A percentile compares a stretch with the other conserved stretches of the same genome.
Conservation (phyloP, 2,888 invertebrate genomes). For the Anarsia innoxiella region DNA sequence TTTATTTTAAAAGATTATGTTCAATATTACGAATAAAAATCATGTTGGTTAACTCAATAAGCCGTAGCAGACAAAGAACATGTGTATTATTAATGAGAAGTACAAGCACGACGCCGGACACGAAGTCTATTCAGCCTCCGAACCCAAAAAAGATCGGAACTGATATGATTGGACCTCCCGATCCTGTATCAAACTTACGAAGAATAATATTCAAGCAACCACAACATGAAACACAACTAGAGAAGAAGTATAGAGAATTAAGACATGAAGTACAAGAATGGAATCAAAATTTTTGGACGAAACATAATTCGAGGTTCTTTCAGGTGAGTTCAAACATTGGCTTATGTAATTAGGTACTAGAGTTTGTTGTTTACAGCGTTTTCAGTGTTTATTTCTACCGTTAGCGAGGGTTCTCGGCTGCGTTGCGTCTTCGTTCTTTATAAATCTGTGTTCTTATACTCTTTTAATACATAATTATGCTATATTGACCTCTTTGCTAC, state of each 20-base stretch:
- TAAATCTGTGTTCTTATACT: no score
- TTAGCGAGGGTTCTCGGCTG: no score
- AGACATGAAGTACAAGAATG: slow-evolving; percentile 84
- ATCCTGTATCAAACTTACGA: slow-evolving; percentile 86
- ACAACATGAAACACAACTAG: slow-evolving; percentile 78
- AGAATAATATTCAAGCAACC: slow-evolving; percentile 80
- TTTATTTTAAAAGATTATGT: no score
- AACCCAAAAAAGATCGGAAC: slow-evolving; percentile 52
- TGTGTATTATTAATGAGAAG: slow-evolving; percentile 22
- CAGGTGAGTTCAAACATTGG: slow-evolving; percentile 56
- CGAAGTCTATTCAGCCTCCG: slow-evolving; percentile 48
- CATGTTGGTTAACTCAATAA: slow-evolving; percentile 2
- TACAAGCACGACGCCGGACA: slow-evolving; percentile 38
- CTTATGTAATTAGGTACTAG: slow-evolving; percentile 15
- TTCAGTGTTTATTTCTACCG: neutral
- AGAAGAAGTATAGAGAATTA: slow-evolving; percentile 77
- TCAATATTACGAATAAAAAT: no score
- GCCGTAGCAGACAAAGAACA: neutral
- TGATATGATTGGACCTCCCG: slow-evolving; percentile 87
- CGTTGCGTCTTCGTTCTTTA: no score
- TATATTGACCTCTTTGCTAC: no score
- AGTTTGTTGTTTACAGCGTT: neutral
- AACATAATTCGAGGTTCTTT: slow-evolving; percentile 85
- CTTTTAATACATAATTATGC: no score
- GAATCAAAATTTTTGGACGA: slow-evolving; percentile 90